Evolutionary conservation across 1,140 invertebrate species (phyloP).

Genomic region (Caenorhabditis remanei): DNA sequence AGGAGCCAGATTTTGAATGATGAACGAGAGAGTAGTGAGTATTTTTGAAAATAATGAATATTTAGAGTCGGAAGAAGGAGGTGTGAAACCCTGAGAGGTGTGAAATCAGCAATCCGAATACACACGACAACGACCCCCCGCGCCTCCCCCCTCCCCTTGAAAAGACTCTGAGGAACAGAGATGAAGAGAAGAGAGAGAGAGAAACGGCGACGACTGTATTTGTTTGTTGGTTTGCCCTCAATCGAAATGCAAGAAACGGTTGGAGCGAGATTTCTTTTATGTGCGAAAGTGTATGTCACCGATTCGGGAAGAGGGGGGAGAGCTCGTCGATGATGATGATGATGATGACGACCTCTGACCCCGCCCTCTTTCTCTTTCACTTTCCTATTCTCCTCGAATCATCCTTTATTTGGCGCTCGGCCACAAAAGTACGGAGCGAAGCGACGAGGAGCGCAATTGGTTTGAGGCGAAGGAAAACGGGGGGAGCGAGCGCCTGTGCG

Average conservation of each 20-base stretch:
- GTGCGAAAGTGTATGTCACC: slow-evolving; percentile 44
- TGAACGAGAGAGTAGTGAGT: background rate
- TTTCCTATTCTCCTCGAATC: background rate
- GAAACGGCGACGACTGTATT: background rate
- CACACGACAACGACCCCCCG: slow-evolving; percentile 42
- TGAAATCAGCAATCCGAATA: slow-evolving; percentile 54
- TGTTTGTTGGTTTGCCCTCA: slow-evolving; percentile 53
- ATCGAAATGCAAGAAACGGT: slow-evolving; percentile 52
- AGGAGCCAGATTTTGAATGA: background rate
- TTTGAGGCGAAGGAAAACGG: background rate
- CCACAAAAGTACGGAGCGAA: slow-evolving; percentile 28
- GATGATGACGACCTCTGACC: background rate
- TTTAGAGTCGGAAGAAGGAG: background rate
- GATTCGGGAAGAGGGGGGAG: too few species aligned
- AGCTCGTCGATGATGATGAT: too few species aligned
- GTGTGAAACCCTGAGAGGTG: slow-evolving; percentile 41
- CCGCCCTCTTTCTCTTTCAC: background rate
- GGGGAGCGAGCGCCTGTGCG: slow-evolving; percentile 50
- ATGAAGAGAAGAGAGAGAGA: background rate
- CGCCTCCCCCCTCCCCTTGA: background rate
- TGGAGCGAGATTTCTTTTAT: background rate
- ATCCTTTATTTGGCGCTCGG: slow-evolving; percentile 46
- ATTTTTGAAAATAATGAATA: slow-evolving; percentile 7
- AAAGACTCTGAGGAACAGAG: slow-evolving; percentile 49
- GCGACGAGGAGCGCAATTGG: background rate